A percentile compares a stretch with the other conserved stretches of the same genome.
phyloP scores from a whole-genome alignment of 2,888 invertebrate genomes.

The Aplocera efformata region DNA sequence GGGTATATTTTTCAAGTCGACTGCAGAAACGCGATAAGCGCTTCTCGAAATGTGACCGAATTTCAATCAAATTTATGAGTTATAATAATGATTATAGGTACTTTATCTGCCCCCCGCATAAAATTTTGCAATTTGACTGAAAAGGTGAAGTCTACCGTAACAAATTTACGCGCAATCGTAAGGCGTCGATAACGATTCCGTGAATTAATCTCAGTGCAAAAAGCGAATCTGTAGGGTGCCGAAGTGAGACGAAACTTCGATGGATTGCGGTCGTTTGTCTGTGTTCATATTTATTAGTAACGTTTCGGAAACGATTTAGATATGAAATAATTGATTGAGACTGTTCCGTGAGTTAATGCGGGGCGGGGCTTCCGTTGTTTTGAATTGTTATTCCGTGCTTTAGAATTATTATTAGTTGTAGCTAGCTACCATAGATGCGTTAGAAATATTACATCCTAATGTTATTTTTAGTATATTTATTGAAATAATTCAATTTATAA shows the following conservation, averaged over 20 bases:
- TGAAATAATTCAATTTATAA: no score
- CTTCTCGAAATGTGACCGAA: constrained; percentile 74
- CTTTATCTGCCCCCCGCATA: constrained; percentile 72
- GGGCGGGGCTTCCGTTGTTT: no score
- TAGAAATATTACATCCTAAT: no score
- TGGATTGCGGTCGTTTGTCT: constrained; percentile 51
- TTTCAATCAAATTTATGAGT: constrained; percentile 80
- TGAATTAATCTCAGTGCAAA: constrained; percentile 71
- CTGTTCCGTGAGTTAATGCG: constrained; percentile 6
- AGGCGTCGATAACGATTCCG: constrained; percentile 74
- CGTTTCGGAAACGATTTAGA: constrained; percentile 39
- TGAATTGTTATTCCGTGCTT: no score
- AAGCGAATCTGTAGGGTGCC: constrained; percentile 47
- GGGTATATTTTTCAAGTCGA: constrained; percentile 75
- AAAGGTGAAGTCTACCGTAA: constrained; percentile 78
- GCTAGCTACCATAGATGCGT: no score
- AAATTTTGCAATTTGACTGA: constrained; percentile 75
- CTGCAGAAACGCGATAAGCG: constrained; percentile 75
- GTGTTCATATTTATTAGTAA: constrained; percentile 47
- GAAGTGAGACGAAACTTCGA: constrained; percentile 50
- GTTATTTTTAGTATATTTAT: no score
- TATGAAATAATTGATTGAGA: constrained; percentile 28
- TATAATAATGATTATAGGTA: constrained; percentile 78
- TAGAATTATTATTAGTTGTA: no score
- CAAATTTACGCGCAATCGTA: constrained; percentile 76